Conservation (phyloP, 2,888 invertebrate genomes). For the Stenodera caucasica region DNA sequence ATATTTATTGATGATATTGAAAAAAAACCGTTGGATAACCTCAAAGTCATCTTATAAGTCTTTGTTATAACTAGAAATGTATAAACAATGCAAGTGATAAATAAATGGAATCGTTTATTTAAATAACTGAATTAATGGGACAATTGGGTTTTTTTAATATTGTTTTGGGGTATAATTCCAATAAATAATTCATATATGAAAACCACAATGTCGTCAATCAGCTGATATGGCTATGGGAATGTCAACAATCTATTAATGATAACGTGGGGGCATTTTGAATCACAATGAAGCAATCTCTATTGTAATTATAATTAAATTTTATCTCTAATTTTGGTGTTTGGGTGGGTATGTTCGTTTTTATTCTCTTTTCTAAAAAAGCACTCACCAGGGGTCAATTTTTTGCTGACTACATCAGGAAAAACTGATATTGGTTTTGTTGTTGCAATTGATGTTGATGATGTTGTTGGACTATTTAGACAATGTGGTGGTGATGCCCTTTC, state of each 20-base stretch:
- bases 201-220: constrained; percentile 36
- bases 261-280: background rate
- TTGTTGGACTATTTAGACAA: constrained; percentile 46
- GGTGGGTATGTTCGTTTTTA: too few species aligned
- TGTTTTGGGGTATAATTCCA: background rate
- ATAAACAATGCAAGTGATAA: background rate
- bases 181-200: background rate
- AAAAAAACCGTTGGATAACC: background rate
- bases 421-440: constrained; percentile 65
- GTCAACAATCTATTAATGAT: constrained; percentile 37
- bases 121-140: background rate
- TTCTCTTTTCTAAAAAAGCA: too few species aligned
- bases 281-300: too few species aligned
- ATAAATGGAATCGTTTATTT: too few species aligned
- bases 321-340: background rate
- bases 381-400: constrained; percentile 88
- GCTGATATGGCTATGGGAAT: constrained; percentile 46
- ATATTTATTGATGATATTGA: background rate
- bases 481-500: constrained; percentile 47
- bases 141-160: too few species aligned
- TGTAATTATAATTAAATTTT: background rate
- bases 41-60: background rate
- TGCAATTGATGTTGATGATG: constrained; percentile 22
- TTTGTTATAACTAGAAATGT: background rate
- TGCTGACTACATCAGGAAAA: constrained; percentile 80